Conservation (phyloP, 2,888 invertebrate genomes). For the Formica aserva region DNA sequence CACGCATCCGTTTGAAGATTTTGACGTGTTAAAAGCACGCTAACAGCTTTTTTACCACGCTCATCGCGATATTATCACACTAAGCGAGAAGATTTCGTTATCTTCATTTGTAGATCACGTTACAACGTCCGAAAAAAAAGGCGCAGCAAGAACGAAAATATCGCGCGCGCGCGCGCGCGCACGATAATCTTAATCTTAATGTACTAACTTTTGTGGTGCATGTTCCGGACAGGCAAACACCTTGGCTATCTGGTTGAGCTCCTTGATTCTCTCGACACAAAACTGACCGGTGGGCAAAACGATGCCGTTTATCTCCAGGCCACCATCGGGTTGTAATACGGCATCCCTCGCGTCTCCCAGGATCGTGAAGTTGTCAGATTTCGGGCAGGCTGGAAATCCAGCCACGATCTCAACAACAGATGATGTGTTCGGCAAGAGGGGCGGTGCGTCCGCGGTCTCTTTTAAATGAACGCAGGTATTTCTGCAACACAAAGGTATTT, state of each 20-base stretch:
- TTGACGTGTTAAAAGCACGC: neutral
- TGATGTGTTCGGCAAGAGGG: constrained; percentile 83
- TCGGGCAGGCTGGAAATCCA: constrained; percentile 88
- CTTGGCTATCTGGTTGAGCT: constrained; percentile 85
- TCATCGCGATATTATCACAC: neutral
- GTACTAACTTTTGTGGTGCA: constrained; percentile 84
- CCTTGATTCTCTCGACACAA: constrained; percentile 84
- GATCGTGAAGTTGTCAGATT: constrained; percentile 87
- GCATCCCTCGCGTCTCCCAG: constrained; percentile 88
- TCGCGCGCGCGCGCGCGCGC: neutral
- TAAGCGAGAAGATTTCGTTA: neutral
- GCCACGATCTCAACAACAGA: constrained; percentile 83
- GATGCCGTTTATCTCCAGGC: constrained; percentile 86
- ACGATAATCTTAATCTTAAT: neutral
- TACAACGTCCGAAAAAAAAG: neutral
- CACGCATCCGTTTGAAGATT: neutral
- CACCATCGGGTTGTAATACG: constrained; percentile 87
- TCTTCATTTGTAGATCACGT: neutral
- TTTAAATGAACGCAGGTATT: constrained; percentile 74
- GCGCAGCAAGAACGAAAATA: neutral
- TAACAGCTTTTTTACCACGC: neutral
- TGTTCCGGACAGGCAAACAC: constrained; percentile 89
- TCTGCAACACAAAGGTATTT: constrained; percentile 67
- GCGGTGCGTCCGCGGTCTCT: constrained; percentile 72
- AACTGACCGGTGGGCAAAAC: constrained; percentile 84